These are phyloP conservation scores for Prosapia bicincta DNA, from an alignment of 2,888 invertebrate genomes.

Conservation along the genomic window DNA sequence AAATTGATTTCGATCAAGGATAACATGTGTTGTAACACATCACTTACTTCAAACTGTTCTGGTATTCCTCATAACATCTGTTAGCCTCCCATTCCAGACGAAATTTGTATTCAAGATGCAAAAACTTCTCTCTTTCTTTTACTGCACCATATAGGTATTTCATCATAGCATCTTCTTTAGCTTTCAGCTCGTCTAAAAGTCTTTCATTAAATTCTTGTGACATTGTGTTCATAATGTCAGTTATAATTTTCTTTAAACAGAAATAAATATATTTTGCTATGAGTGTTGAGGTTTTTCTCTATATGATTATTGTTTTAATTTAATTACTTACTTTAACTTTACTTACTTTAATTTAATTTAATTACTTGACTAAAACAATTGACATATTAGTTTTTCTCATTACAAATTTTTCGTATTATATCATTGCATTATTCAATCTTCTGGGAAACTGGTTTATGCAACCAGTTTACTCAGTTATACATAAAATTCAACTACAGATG, in stretches of 20 bases:
- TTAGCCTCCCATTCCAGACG: constrained; percentile 19
- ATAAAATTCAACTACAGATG: too few relatives aligned
- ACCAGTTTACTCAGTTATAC: too few relatives aligned
- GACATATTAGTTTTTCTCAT: too few relatives aligned
- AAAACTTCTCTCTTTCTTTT: neutral
- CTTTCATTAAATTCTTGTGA: constrained; percentile 37
- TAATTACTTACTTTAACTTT: too few relatives aligned
- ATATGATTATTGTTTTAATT: too few relatives aligned
- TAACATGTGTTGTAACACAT: too few relatives aligned
- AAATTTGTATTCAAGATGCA: constrained; percentile 42
- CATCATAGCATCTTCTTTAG: constrained; percentile 42
- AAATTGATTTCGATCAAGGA: too few relatives aligned
- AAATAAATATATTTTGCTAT: neutral
- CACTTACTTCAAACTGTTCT: constrained; percentile 24
- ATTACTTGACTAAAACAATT: too few relatives aligned
- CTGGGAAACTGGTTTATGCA: too few relatives aligned
- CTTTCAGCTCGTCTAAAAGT: constrained; percentile 36
- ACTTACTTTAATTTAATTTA: too few relatives aligned
- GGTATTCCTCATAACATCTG: constrained; percentile 21
- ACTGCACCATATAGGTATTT: constrained; percentile 40
- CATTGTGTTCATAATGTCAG: constrained; percentile 16
- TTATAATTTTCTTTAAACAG: constrained; percentile 23
- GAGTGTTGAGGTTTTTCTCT: neutral
- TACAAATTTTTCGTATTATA: too few relatives aligned
- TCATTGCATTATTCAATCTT: too few relatives aligned